Evolutionary conservation across 2,797 vertebrate species (phyloP).

Genomic region (Luscinia luscinia): DNA sequence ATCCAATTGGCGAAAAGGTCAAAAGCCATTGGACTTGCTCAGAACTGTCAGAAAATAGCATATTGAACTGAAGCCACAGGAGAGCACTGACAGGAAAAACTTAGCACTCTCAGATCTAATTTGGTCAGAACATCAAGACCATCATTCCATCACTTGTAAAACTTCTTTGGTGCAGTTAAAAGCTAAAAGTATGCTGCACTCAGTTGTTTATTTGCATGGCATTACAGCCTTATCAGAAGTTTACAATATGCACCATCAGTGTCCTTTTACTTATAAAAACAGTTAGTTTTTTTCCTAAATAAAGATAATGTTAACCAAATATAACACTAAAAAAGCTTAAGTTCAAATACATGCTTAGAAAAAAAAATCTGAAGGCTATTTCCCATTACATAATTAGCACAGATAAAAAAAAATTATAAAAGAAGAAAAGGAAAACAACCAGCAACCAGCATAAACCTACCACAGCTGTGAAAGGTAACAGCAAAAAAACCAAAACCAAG

Average conservation of each 20-base stretch:
- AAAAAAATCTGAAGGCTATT: background rate
- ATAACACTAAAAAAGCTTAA: background rate
- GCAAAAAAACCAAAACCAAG: background rate
- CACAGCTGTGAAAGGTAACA: background rate
- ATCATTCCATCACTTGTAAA: background rate
- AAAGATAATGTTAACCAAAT: background rate
- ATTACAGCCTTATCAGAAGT: background rate
- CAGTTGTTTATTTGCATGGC: background rate
- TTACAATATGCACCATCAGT: background rate
- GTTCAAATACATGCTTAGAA: background rate
- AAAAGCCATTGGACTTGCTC: slow-evolving; percentile 7
- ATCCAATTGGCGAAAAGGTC: slow-evolving; percentile 24
- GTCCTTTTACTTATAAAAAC: background rate
- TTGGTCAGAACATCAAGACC: background rate
- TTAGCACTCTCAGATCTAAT: background rate
- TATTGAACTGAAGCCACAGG: slow-evolving; percentile 22
- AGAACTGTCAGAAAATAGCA: slow-evolving; percentile 27
- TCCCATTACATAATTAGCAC: background rate
- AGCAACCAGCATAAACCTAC: background rate
- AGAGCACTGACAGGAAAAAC: slow-evolving; percentile 2
- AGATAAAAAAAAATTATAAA: background rate
- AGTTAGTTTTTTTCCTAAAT: background rate
- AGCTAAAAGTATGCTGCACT: background rate
- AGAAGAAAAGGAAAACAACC: background rate
- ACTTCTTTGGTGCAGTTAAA: background rate